These are phyloP conservation scores for Aplysina aerophoba DNA, from an alignment of 37 sponge, comb jelly and placozoan genomes.

Conservation along the genomic window DNA sequence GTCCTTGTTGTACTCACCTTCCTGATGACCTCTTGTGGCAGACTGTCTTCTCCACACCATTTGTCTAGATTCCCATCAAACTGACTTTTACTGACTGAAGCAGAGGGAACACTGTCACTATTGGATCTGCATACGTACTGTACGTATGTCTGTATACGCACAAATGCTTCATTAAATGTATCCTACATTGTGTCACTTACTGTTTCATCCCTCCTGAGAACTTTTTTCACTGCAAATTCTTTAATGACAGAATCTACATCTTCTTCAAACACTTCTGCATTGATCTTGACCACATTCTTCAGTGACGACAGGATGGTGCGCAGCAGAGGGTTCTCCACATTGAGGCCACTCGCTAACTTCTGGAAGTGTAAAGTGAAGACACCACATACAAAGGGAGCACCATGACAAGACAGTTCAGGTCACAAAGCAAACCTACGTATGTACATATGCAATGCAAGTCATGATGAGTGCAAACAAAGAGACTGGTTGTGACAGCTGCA, in stretches of 20 bases:
- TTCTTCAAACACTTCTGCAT: conserved; percentile 55
- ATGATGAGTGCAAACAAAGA: neutral
- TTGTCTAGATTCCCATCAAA: neutral
- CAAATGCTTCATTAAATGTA: neutral
- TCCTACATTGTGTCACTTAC: conserved; percentile 11
- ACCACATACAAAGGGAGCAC: neutral
- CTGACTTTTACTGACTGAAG: neutral
- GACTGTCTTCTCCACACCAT: conserved; percentile 17
- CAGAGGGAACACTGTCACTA: neutral
- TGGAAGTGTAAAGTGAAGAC: neutral
- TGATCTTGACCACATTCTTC: conserved; percentile 49
- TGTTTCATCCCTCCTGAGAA: conserved; percentile 55
- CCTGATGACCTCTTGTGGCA: neutral
- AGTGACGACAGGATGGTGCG: conserved; percentile 48
- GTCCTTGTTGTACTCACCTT: neutral
- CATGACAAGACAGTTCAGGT: neutral
- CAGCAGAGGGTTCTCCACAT: conserved; percentile 48
- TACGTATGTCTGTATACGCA: neutral
- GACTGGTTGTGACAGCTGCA: neutral
- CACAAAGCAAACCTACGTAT: no score
- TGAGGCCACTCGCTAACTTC: conserved; percentile 43
- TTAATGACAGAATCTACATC: conserved; percentile 49
- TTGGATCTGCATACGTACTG: no score
- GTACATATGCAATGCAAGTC: neutral
- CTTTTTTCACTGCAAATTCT: conserved; percentile 65